Evolutionary conservation across 2,888 invertebrate species (phyloP).

Genomic region (Harpagoxenus sublaevis): DNA sequence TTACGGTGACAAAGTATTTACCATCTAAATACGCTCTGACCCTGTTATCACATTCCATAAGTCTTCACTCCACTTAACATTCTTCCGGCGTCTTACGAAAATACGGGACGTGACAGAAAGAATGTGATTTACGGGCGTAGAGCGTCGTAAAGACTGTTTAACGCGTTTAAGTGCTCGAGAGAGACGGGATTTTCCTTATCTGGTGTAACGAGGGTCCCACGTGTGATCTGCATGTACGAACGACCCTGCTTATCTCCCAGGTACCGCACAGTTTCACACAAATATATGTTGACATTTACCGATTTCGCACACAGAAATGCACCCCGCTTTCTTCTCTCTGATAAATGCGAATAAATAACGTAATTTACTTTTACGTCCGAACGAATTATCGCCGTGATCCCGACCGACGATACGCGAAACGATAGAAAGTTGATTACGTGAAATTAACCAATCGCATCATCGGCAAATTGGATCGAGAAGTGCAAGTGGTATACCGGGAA

Average conservation of each 20-base stretch:
- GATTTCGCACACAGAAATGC: background rate
- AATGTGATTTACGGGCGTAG: constrained; percentile 76
- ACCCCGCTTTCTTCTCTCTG: constrained; percentile 23
- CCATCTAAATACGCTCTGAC: constrained; percentile 17
- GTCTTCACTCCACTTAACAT: constrained; percentile 36
- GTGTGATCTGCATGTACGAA: constrained; percentile 57
- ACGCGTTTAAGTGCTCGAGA: constrained; percentile 58
- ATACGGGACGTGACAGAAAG: constrained; percentile 80
- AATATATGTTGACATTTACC: constrained; percentile 20
- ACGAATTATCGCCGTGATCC: constrained; percentile 50
- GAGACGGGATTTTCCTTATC: constrained; percentile 64
- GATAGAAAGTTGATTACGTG: constrained; percentile 16
- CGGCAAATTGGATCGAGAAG: constrained; percentile 43
- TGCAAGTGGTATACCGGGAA: background rate
- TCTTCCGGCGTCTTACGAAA: constrained; percentile 64
- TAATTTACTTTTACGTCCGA: constrained; percentile 50
- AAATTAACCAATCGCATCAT: constrained; percentile 38
- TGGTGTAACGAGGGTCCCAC: constrained; percentile 57
- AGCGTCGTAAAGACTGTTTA: constrained; percentile 65
- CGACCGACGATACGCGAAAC: background rate
- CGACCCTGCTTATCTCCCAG: constrained; percentile 63
- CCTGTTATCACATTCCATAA: constrained; percentile 39
- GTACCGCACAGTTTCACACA: constrained; percentile 13
- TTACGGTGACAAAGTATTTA: constrained; percentile 16
- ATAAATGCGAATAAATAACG: constrained; percentile 53